Evolutionary conservation across 2,888 invertebrate genomes (phyloP).

Genomic region (Conistra vaccinii): DNA sequence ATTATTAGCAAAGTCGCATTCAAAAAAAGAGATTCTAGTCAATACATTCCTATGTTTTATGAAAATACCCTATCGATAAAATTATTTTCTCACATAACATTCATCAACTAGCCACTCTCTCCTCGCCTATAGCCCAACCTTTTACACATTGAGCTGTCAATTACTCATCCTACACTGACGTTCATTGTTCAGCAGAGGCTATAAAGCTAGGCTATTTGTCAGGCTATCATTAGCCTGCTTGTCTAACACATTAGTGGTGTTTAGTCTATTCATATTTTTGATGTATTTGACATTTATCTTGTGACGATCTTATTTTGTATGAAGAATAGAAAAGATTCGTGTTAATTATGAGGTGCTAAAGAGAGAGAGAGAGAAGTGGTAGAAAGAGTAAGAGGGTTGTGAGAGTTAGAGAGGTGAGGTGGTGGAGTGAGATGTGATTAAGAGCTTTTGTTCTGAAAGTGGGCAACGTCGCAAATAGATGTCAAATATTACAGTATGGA

Average conservation of each 20-base stretch:
- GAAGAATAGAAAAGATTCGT: background rate
- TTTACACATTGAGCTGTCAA: slow-evolving; percentile 53
- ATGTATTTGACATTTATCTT: slow-evolving; percentile 33
- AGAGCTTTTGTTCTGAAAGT: too few species aligned
- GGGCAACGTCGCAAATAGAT: too few species aligned
- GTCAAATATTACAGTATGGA: too few species aligned
- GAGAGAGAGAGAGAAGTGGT: too few species aligned
- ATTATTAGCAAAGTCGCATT: too few species aligned
- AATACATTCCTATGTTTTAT: background rate
- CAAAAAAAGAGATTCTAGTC: background rate
- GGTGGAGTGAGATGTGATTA: too few species aligned
- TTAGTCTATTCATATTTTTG: slow-evolving; percentile 12
- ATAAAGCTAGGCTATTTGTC: slow-evolving; percentile 34
- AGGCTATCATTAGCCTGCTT: slow-evolving; percentile 36
- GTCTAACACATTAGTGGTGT: slow-evolving; percentile 39
- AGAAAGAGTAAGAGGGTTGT: too few species aligned
- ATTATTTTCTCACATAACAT: background rate
- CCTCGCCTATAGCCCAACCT: slow-evolving; percentile 35
- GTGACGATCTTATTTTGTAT: background rate
- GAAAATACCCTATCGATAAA: too few species aligned
- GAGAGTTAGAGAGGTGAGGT: too few species aligned
- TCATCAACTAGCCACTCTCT: background rate
- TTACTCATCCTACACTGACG: slow-evolving; percentile 38
- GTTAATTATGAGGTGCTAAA: background rate
- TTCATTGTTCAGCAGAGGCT: slow-evolving; percentile 40